Base-by-base conservation (phyloP, 2,113 vertebrate species). In the Hyperoodon ampullatus region DNA sequence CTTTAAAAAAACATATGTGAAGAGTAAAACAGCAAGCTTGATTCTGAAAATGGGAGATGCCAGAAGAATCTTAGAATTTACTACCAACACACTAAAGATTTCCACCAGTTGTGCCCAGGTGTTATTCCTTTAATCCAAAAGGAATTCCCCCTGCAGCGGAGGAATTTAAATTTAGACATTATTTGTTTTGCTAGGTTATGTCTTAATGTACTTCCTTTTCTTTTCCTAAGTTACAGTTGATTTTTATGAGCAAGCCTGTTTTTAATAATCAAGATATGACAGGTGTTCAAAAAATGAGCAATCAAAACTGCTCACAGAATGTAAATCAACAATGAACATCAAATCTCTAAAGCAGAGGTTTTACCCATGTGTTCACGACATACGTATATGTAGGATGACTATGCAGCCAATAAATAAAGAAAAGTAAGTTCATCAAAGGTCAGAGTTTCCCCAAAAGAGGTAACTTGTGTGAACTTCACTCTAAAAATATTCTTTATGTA, bases 141-240 rank as follows among this genome's bases (percentile, higher is more conserved):
- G 8, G 77, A 58, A 58, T 68, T 77, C 35, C 12, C 30, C 63
- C 86, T 65, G 8, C 33, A 33, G 8, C 61, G 12, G 33, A 92
- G 21, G 35, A 87, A 88, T 85, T 97, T 72, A 47, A 93, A 81
- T 90, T 72, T 72, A 78, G 47, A 92, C 26, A 81, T 94, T n/a
- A 81, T 94, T n/a, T 66, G 26, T 92, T 90, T 90, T 80, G 5
- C 30, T 80, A 7, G 5, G 2, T 82, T 95, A 78, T 47, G 13
- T 61, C 68, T 86, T 95, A 21, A 93, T 81, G 19, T 55, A 66
- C 21, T 86, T 92, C 71, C n/a, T 88, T 94, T 86, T 66, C 53
- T 90, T 87, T 83, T 50, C 74, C 50, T 60, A 95, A 78, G 2
- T 87, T 61, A 88, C 11, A 90, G 53, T 82, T 83, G 50, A 60